Conservation (phyloP, 2,797 vertebrate genomes). For the Ataeniobius toweri region DNA sequence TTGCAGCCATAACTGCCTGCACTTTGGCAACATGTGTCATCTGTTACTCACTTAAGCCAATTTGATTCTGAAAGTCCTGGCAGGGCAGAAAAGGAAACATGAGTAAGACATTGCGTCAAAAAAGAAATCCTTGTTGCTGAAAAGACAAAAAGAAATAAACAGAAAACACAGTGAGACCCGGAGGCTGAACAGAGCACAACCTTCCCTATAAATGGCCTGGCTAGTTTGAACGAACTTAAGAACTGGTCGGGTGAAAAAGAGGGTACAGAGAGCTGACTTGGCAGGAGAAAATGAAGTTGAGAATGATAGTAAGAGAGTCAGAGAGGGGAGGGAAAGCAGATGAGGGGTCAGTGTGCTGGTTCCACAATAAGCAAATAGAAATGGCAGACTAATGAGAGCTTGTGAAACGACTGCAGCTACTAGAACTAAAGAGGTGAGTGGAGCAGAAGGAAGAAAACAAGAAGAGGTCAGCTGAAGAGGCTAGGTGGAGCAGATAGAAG, state of each 20-base stretch:
- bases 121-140: conserved; percentile 3
- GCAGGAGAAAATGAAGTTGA: conserved; percentile 65
- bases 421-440: conserved; percentile 33
- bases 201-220: conserved; percentile 45
- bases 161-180: conserved; percentile 33
- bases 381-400: conserved; percentile 55
- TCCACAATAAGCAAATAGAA: conserved; percentile 51
- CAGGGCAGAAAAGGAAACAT: conserved; percentile 8
- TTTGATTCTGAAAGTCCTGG: conserved; percentile 19
- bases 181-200: conserved; percentile 42
- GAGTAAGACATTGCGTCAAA: conserved; percentile 23
- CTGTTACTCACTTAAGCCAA: conserved; percentile 15
- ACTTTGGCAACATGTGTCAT: conserved; percentile 17
- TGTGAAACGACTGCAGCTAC: conserved; percentile 61
- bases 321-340: conserved; percentile 34
- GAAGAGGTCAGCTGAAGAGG: conserved; percentile 32
- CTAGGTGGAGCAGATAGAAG: conserved; percentile 7
- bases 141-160: conserved; percentile 15
- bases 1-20: conserved; percentile 1
- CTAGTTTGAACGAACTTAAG: conserved; percentile 38
- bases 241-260: conserved; percentile 21
- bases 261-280: conserved; percentile 45
- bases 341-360: conserved; percentile 41
- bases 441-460: conserved; percentile 22
- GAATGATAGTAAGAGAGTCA: conserved; percentile 41